Evolutionary conservation across 1,140 invertebrate genomes (phyloP).

Genomic region (Drosophila carrolli): DNA sequence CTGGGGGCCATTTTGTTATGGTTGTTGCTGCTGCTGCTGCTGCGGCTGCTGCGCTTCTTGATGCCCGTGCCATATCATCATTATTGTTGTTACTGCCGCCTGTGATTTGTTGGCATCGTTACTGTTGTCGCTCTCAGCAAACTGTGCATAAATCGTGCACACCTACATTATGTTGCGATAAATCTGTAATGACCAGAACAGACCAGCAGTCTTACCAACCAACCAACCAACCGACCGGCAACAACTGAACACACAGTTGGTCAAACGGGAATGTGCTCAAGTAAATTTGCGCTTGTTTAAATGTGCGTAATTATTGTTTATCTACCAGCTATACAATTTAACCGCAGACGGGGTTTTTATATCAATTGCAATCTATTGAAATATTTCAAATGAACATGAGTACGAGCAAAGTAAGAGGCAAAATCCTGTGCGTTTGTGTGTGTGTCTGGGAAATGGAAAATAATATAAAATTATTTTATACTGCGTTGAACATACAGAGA

Average conservation of each 20-base stretch:
- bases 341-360: constrained; percentile 42
- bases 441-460: neutral
- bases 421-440: neutral
- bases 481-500: neutral
- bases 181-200: constrained; percentile 74
- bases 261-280: constrained; percentile 24
- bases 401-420: constrained; percentile 24
- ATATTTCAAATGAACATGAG: constrained; percentile 37
- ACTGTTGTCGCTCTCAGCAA: constrained; percentile 81
- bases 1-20: constrained; percentile 35
- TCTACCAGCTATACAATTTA: constrained; percentile 58
- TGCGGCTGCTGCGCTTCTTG: constrained; percentile 53
- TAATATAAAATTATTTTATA: neutral
- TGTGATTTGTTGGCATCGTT: constrained; percentile 80
- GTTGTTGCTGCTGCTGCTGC: constrained; percentile 23
- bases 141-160: constrained; percentile 79
- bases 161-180: constrained; percentile 79
- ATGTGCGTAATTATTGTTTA: constrained; percentile 81
- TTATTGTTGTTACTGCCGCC: constrained; percentile 50
- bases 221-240: constrained; percentile 23
- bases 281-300: constrained; percentile 78
- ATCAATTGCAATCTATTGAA: constrained; percentile 48
- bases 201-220: constrained; percentile 4
- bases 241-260: constrained; percentile 17
- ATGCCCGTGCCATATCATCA: constrained; percentile 59